Conservation (phyloP, 30 jellyfish, hydroid and myxozoan species). For the Turritopsis dohrnii region DNA sequence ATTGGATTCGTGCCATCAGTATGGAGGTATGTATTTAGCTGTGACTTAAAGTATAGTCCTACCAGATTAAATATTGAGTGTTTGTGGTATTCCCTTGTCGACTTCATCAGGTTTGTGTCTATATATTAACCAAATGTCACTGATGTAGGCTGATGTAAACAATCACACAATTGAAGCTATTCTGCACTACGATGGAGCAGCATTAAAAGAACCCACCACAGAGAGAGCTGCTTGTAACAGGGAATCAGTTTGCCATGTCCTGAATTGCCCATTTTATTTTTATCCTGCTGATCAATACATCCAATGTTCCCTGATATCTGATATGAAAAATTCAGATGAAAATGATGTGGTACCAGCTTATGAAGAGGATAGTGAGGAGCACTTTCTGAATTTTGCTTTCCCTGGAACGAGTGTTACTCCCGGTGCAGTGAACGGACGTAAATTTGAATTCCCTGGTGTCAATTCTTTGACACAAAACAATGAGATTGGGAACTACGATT, state of each 20-base stretch:
- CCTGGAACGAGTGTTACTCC: constrained; percentile 84
- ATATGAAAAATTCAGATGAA: constrained; percentile 36
- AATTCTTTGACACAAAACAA: constrained; percentile 71
- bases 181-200: constrained; percentile 77
- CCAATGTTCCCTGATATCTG: constrained; percentile 56
- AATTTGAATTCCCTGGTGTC: constrained; percentile 76
- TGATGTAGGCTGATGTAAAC: constrained; percentile 21
- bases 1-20: constrained; percentile 77
- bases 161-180: constrained; percentile 54
- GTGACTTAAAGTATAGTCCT: too few relatives aligned
- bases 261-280: constrained; percentile 75
- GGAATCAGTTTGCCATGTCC: constrained; percentile 41
- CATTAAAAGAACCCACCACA: constrained; percentile 48
- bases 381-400: constrained; percentile 68
- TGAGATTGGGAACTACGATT: constrained; percentile 68
- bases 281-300: constrained; percentile 52
- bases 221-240: constrained; percentile 41
- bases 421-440: constrained; percentile 88
- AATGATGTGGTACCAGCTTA: constrained; percentile 53
- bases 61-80: too few relatives aligned
- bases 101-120: too few relatives aligned
- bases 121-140: too few relatives aligned
- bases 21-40: constrained; percentile 1
- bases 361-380: constrained; percentile 63
- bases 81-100: too few relatives aligned